These are phyloP conservation scores for Pelosia muscerda DNA, from an alignment of 2,888 invertebrate genomes.

Conservation along the genomic window DNA sequence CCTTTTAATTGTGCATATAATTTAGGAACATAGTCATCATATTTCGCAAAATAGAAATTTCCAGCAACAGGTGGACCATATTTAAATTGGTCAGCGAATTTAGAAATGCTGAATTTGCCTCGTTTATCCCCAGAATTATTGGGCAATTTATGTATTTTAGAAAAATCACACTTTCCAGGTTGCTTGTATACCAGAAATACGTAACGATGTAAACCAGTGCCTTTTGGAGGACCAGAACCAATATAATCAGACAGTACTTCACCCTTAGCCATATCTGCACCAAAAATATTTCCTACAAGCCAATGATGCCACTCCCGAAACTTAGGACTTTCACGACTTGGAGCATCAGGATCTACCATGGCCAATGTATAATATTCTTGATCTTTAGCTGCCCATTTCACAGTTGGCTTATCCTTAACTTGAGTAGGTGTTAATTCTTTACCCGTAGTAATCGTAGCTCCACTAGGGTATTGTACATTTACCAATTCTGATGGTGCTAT, in stretches of 20 bases:
- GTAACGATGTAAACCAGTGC: slow-evolving; percentile 91
- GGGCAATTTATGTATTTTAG: slow-evolving; percentile 71
- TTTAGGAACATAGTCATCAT: slow-evolving; percentile 87
- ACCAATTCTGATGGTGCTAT: slow-evolving; percentile 84
- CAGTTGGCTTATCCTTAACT: slow-evolving; percentile 89
- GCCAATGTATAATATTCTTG: slow-evolving; percentile 88
- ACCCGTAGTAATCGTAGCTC: slow-evolving; percentile 85
- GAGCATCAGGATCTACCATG: slow-evolving; percentile 92
- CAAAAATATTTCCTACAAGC: slow-evolving; percentile 91
- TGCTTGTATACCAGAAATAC: slow-evolving; percentile 90
- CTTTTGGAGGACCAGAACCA: slow-evolving; percentile 90
- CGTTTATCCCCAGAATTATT: slow-evolving; percentile 84
- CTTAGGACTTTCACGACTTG: slow-evolving; percentile 89
- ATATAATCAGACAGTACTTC: slow-evolving; percentile 89
- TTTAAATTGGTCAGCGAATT: slow-evolving; percentile 87
- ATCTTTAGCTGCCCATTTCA: slow-evolving; percentile 88
- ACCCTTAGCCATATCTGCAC: slow-evolving; percentile 87
- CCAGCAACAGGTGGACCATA: slow-evolving; percentile 88
- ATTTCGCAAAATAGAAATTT: slow-evolving; percentile 88
- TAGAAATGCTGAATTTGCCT: slow-evolving; percentile 86
- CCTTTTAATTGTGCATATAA: slow-evolving; percentile 76
- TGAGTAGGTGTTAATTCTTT: slow-evolving; percentile 90
- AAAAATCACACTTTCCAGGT: slow-evolving; percentile 78
- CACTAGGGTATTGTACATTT: slow-evolving; percentile 83
- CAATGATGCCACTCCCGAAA: slow-evolving; percentile 92